Evolutionary conservation across 1,140 invertebrate species (phyloP).

Genomic region (Drosophila ficusphila): DNA sequence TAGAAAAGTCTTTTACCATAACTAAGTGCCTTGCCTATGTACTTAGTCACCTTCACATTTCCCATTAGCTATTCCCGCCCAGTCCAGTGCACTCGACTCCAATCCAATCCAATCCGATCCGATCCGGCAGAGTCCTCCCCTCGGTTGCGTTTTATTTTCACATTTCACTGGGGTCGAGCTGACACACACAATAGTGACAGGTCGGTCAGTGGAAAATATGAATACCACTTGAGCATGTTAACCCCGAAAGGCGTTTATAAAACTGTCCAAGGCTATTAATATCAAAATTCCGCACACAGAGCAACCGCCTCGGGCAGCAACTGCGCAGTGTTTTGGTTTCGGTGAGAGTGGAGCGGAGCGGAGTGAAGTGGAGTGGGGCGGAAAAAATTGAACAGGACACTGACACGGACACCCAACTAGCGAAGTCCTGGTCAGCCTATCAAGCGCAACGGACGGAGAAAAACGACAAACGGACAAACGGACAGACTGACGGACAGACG

Average conservation of each 20-base stretch:
- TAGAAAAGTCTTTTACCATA: neutral
- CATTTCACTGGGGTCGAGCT: slow-evolving; percentile 41
- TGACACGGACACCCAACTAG: slow-evolving; percentile 53
- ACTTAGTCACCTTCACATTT: neutral
- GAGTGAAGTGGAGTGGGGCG: neutral
- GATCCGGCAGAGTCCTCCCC: slow-evolving; percentile 2
- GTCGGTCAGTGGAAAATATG: slow-evolving; percentile 83
- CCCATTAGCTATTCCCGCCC: neutral
- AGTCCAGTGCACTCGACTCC: neutral
- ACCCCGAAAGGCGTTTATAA: slow-evolving; percentile 83
- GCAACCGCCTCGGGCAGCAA: slow-evolving; percentile 40
- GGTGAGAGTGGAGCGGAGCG: neutral
- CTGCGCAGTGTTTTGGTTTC: slow-evolving; percentile 70
- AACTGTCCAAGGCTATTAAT: slow-evolving; percentile 82
- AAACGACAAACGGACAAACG: neutral
- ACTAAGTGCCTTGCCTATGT: neutral
- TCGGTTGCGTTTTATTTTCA: slow-evolving; percentile 34
- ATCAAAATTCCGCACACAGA: slow-evolving; percentile 80
- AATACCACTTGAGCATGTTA: slow-evolving; percentile 82
- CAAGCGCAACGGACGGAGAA: slow-evolving; percentile 45
- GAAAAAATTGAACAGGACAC: slow-evolving; percentile 34
- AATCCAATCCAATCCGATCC: neutral
- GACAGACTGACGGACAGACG: neutral
- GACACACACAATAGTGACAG: slow-evolving; percentile 73
- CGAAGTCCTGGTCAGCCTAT: slow-evolving; percentile 70